A percentile compares a stretch with the other conserved stretches of the same genome.
Evolutionary conservation across 1,140 invertebrate genomes (phyloP).

Genomic region (Teleopsis dalmanni): DNA sequence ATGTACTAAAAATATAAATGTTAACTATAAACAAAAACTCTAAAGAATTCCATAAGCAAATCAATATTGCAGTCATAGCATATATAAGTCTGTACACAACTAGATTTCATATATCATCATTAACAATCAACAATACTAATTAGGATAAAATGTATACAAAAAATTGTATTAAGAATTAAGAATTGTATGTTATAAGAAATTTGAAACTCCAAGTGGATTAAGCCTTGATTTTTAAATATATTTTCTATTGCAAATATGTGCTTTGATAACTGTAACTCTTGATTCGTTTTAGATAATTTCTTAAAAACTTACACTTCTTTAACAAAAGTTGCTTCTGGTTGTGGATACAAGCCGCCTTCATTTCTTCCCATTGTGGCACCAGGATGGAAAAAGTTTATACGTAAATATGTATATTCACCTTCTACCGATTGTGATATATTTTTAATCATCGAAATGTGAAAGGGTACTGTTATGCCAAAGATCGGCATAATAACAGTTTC

Average conservation of each 20-base stretch:
- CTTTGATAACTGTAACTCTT: too few relatives aligned
- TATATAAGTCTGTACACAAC: too few relatives aligned
- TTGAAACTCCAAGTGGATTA: too few relatives aligned
- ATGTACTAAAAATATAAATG: slow-evolving; percentile 64
- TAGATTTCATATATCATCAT: too few relatives aligned
- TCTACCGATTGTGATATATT: slow-evolving; percentile 98
- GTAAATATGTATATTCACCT: slow-evolving; percentile 97
- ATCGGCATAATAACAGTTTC: slow-evolving; percentile 96
- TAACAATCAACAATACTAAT: too few relatives aligned
- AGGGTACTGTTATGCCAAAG: slow-evolving; percentile 92
- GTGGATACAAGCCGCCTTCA: slow-evolving; percentile 80
- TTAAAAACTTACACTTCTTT: slow-evolving; percentile 85
- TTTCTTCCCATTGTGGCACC: slow-evolving; percentile 90
- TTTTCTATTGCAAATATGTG: too few relatives aligned
- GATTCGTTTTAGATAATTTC: slow-evolving; percentile 3
- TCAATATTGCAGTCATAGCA: too few relatives aligned
- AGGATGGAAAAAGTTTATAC: slow-evolving; percentile 98
- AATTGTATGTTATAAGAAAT: too few relatives aligned
- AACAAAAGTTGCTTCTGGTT: slow-evolving; percentile 92
- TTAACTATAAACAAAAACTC: too few relatives aligned
- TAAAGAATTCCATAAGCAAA: too few relatives aligned
- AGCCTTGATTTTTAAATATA: too few relatives aligned
- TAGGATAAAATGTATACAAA: slow-evolving; percentile 5
- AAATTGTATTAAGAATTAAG: too few relatives aligned
- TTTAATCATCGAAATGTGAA: slow-evolving; percentile 98